Evolutionary conservation across 2,797 vertebrate species (phyloP).

Genomic region (Xyrichtys novacula): DNA sequence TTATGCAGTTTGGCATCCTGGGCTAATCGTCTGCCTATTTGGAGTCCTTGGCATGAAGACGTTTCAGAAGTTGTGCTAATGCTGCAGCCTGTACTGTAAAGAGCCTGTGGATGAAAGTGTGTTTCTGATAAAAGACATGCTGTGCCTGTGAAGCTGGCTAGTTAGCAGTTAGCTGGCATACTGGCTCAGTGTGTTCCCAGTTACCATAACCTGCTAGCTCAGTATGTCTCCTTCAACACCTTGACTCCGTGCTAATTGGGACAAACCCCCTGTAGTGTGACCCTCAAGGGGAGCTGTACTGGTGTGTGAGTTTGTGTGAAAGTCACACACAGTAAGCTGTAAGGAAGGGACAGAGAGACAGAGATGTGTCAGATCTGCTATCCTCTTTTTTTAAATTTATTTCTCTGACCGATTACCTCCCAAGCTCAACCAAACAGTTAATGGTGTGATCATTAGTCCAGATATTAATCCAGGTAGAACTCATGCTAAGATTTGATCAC

Average conservation of each 20-base stretch:
- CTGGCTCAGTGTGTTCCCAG: conserved; percentile 69
- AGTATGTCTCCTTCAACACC: conserved; percentile 69
- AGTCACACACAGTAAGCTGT: conserved; percentile 10
- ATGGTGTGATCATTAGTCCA: conserved; percentile 20
- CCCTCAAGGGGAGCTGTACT: conserved; percentile 56
- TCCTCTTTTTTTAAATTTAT: not conserved
- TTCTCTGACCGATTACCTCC: not conserved
- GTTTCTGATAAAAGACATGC: conserved; percentile 55
- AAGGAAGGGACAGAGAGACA: conserved; percentile 20
- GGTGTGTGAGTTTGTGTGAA: conserved; percentile 21
- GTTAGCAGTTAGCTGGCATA: conserved; percentile 74
- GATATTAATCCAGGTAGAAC: conserved; percentile 4
- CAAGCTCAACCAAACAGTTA: conserved; percentile 12
- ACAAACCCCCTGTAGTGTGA: conserved; percentile 70
- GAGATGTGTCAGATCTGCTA: conserved; percentile 32
- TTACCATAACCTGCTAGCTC: conserved; percentile 71
- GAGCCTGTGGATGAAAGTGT: conserved; percentile 53
- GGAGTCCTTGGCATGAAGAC: conserved; percentile 37
- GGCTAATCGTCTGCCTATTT: conserved; percentile 40
- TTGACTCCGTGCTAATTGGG: conserved; percentile 77
- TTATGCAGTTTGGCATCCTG: conserved; percentile 22
- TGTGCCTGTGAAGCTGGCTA: conserved; percentile 73
- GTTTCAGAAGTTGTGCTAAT: conserved; percentile 52
- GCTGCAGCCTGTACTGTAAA: conserved; percentile 47
- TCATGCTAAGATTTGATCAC: conserved; percentile 3